Percentiles rank a stretch among this genome's conserved stretches.
These are phyloP conservation scores for Austrolebias charrua DNA, from an alignment of 2,797 vertebrate genomes.

Conservation along the genomic window DNA sequence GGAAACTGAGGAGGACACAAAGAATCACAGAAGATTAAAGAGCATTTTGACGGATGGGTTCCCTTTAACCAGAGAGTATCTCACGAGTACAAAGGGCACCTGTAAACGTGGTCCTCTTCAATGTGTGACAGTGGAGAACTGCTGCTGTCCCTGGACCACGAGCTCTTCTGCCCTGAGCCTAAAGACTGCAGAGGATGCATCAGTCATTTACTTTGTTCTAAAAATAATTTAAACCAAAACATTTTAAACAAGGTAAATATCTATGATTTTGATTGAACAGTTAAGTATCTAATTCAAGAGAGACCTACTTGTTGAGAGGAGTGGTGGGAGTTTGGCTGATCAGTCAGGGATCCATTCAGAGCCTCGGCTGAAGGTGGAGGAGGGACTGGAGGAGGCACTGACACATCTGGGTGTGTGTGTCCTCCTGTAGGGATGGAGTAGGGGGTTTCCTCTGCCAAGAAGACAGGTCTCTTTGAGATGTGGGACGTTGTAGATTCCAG, in stretches of 20 bases:
- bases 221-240: background rate
- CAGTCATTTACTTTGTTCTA: background rate
- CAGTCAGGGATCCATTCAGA: slow-evolving; percentile 88
- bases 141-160: slow-evolving; percentile 81
- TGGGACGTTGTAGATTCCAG: slow-evolving; percentile 97
- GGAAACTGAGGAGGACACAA: slow-evolving; percentile 82
- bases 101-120: slow-evolving; percentile 98
- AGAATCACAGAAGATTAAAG: background rate
- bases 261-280: background rate
- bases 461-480: slow-evolving; percentile 93
- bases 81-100: slow-evolving; percentile 69
- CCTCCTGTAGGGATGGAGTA: slow-evolving; percentile 93
- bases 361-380: slow-evolving; percentile 89
- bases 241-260: background rate
- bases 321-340: slow-evolving; percentile 80
- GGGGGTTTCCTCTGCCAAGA: slow-evolving; percentile 90
- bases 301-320: slow-evolving; percentile 85
- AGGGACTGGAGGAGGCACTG: slow-evolving; percentile 86
- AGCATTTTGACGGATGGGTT: background rate
- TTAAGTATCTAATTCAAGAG: background rate
- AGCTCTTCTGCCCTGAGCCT: slow-evolving; percentile 82
- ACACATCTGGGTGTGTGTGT: slow-evolving; percentile 87
- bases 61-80: background rate
- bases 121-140: slow-evolving; percentile 78
- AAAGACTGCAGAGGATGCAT: slow-evolving; percentile 71